Conservation (phyloP, 2,888 invertebrate genomes). For the Teinopalpus imperialis region DNA sequence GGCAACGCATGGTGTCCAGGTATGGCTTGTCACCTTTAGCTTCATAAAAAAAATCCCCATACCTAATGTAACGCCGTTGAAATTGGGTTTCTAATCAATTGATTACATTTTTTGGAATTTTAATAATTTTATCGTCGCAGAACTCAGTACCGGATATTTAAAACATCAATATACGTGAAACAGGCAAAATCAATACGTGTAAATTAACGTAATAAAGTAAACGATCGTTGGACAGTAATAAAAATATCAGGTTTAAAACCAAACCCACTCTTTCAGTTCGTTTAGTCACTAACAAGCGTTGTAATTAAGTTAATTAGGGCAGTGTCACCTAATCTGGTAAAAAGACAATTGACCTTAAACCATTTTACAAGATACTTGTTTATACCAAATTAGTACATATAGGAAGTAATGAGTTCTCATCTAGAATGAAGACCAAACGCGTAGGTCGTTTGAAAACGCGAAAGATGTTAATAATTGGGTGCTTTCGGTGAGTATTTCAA, state of each 20-base stretch:
- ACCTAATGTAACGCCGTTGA: too few relatives aligned
- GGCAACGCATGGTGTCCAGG: too few relatives aligned
- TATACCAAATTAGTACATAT: background rate
- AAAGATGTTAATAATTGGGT: slow-evolving; percentile 17
- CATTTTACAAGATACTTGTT: background rate
- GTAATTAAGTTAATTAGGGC: slow-evolving; percentile 18
- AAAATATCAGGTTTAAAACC: slow-evolving; percentile 8
- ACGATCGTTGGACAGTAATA: background rate
- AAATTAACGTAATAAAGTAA: background rate
- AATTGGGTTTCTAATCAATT: too few relatives aligned
- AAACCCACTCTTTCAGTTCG: background rate
- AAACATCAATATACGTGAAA: too few relatives aligned
- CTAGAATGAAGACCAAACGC: background rate
- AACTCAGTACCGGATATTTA: too few relatives aligned
- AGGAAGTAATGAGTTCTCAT: slow-evolving; percentile 7
- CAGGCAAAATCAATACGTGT: background rate
- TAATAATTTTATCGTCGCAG: too few relatives aligned
- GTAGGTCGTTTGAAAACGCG: slow-evolving; percentile 8
- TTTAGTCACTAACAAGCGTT: slow-evolving; percentile 4
- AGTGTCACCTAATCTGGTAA: slow-evolving; percentile 7
- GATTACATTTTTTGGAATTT: too few relatives aligned
- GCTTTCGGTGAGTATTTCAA: slow-evolving; percentile 10
- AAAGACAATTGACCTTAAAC: slow-evolving; percentile 15
- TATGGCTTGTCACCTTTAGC: too few relatives aligned
- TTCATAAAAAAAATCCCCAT: too few relatives aligned